phyloP scores from a whole-genome alignment of 1,140 invertebrate genomes.

The Psilanteris sp. region DNA sequence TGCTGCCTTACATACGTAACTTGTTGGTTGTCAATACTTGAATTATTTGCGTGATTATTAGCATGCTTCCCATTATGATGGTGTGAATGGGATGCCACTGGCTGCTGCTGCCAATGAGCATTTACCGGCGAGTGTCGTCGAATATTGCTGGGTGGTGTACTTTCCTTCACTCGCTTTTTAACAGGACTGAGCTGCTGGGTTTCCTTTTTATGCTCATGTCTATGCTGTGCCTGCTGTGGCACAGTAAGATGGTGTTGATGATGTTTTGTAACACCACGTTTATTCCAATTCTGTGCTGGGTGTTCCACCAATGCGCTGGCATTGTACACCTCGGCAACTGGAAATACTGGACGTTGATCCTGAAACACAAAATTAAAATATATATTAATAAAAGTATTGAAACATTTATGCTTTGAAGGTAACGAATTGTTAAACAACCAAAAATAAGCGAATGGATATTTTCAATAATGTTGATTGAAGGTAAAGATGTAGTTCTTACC shows the following conservation, averaged over 20 bases:
- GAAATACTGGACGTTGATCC: conserved; percentile 85
- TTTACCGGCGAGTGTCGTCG: conserved; percentile 77
- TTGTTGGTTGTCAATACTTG: conserved; percentile 79
- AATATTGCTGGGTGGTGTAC: conserved; percentile 87
- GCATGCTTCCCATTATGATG: conserved; percentile 75
- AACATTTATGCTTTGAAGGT: too few relatives aligned
- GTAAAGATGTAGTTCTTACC: too few relatives aligned
- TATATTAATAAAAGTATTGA: too few relatives aligned
- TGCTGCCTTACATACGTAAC: conserved; percentile 80
- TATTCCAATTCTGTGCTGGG: conserved; percentile 77
- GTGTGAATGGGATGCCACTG: conserved; percentile 65
- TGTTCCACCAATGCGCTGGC: conserved; percentile 82
- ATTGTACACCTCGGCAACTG: conserved; percentile 83
- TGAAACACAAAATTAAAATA: conserved; percentile 70
- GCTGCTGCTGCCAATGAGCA: conserved; percentile 76
- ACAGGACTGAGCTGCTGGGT: conserved; percentile 95
- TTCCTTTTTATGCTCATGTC: conserved; percentile 88
- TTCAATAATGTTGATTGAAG: too few relatives aligned
- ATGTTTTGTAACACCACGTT: conserved; percentile 80
- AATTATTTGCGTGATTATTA: conserved; percentile 64
- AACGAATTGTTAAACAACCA: too few relatives aligned
- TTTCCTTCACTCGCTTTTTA: conserved; percentile 98
- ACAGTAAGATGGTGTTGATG: conserved; percentile 81
- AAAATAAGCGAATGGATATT: too few relatives aligned
- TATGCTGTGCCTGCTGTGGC: conserved; percentile 77